Evolutionary conservation across 2,113 vertebrate genomes (phyloP).

Genomic region (Spea multiplicata): DNA sequence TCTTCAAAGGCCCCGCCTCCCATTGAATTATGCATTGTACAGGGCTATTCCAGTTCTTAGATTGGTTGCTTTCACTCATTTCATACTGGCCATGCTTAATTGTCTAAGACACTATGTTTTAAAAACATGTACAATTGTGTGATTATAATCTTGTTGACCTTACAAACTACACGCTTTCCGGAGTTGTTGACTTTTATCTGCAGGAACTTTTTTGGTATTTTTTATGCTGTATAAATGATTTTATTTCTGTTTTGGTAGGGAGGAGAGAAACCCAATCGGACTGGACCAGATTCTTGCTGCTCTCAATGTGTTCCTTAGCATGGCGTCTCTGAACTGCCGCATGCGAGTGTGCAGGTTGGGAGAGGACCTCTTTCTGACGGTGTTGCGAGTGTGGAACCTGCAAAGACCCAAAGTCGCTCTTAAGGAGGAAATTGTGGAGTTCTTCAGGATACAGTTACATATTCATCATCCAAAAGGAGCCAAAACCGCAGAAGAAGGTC

Average conservation of each 20-base stretch:
- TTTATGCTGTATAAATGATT: too few relatives aligned
- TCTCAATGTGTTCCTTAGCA: slow-evolving; percentile 78
- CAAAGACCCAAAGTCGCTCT: slow-evolving; percentile 77
- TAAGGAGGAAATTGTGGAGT: slow-evolving; percentile 85
- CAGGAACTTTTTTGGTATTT: too few relatives aligned
- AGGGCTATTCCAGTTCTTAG: too few relatives aligned
- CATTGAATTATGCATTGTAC: too few relatives aligned
- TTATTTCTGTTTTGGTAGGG: slow-evolving; percentile 58
- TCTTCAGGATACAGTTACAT: slow-evolving; percentile 80
- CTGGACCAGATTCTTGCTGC: slow-evolving; percentile 86
- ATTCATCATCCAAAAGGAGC: slow-evolving; percentile 91
- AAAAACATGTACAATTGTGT: too few relatives aligned
- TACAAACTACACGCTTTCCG: too few relatives aligned
- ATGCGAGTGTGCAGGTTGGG: slow-evolving; percentile 80
- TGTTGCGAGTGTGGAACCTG: slow-evolving; percentile 82
- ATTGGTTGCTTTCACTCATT: too few relatives aligned
- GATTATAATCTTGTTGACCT: too few relatives aligned
- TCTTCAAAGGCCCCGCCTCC: too few relatives aligned
- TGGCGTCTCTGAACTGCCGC: slow-evolving; percentile 76
- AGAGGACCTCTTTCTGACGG: slow-evolving; percentile 80
- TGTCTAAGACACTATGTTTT: too few relatives aligned
- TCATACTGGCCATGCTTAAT: too few relatives aligned
- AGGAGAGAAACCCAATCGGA: slow-evolving; percentile 75
- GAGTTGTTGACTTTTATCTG: too few relatives aligned
- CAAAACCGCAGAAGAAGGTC: slow-evolving; percentile 82